Evolutionary conservation across 2,113 vertebrate genomes (phyloP).

Genomic region (Atherinomorus stipes): DNA sequence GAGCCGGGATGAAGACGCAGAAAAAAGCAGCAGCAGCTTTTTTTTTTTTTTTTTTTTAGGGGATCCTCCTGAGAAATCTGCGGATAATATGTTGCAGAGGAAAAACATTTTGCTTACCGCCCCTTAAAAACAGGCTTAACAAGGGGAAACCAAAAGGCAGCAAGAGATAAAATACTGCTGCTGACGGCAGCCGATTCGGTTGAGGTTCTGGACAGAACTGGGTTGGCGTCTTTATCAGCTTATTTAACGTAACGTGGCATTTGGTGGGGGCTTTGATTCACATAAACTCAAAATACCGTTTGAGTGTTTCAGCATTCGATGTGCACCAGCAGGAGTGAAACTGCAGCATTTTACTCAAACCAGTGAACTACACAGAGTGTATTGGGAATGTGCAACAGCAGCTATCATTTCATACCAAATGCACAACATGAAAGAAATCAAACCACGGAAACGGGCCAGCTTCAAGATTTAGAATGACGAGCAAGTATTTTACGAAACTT

Average conservation of each 20-base stretch:
- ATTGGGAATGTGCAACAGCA: neutral
- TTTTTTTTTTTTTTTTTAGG: conserved; percentile 12
- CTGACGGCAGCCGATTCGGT: conserved; percentile 50
- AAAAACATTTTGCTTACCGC: conserved; percentile 76
- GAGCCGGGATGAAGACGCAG: conserved; percentile 47
- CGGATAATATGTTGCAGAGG: conserved; percentile 70
- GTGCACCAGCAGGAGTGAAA: neutral
- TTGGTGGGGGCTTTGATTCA: conserved; percentile 30
- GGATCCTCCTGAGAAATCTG: conserved; percentile 74
- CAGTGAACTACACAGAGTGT: neutral
- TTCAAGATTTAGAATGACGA: neutral
- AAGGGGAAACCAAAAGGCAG: conserved; percentile 50
- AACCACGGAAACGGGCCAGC: neutral
- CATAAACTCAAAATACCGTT: conserved; percentile 26
- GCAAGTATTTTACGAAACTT: neutral
- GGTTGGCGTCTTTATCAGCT: conserved; percentile 55
- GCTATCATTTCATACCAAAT: neutral
- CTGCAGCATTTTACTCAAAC: neutral
- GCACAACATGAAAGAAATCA: neutral
- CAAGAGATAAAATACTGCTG: conserved; percentile 64
- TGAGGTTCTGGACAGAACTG: conserved; percentile 51
- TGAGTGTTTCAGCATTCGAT: conserved; percentile 14
- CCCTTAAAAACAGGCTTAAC: conserved; percentile 75
- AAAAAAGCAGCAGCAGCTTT: conserved; percentile 64
- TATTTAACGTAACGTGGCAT: conserved; percentile 47